Conservation (phyloP, 2,888 invertebrate species). For the Aradus depressus region DNA sequence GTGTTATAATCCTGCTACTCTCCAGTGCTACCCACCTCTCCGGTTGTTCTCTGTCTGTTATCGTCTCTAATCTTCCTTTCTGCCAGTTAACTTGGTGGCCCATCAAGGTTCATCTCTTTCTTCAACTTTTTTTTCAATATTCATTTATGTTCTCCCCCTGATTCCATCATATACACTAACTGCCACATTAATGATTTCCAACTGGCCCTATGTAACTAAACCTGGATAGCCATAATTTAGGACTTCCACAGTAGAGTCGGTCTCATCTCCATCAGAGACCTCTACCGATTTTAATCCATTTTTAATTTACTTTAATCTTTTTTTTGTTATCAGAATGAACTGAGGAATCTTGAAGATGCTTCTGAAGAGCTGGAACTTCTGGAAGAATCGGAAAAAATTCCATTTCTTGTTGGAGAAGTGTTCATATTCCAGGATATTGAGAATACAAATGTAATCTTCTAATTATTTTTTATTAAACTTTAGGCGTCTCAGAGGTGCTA, state of each 20-base stretch:
- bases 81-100: too few relatives aligned
- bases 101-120: not conserved
- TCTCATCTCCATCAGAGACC: not conserved
- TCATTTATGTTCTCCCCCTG: too few relatives aligned
- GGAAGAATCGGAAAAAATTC: slow-evolving; percentile 60
- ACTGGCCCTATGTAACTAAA: too few relatives aligned
- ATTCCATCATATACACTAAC: too few relatives aligned
- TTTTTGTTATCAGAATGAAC: slow-evolving; percentile 53
- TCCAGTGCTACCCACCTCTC: too few relatives aligned
- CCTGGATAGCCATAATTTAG: too few relatives aligned
- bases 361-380: slow-evolving; percentile 70
- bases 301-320: slow-evolving; percentile 15
- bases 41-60: too few relatives aligned
- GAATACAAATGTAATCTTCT: slow-evolving; percentile 54
- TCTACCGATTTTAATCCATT: not conserved
- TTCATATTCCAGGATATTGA: slow-evolving; percentile 69
- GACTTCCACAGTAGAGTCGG: not conserved
- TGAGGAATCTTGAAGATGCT: slow-evolving; percentile 89
- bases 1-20: too few relatives aligned
- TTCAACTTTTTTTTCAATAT: not conserved
- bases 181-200: too few relatives aligned
- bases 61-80: too few relatives aligned
- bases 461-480: not conserved
- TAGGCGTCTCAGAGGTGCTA: too few relatives aligned
- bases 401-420: slow-evolving; percentile 80